Evolutionary conservation across 2,113 vertebrate genomes (phyloP), one percentile per base, ranked within the genome.

Genomic region (Conger conger): DNA sequence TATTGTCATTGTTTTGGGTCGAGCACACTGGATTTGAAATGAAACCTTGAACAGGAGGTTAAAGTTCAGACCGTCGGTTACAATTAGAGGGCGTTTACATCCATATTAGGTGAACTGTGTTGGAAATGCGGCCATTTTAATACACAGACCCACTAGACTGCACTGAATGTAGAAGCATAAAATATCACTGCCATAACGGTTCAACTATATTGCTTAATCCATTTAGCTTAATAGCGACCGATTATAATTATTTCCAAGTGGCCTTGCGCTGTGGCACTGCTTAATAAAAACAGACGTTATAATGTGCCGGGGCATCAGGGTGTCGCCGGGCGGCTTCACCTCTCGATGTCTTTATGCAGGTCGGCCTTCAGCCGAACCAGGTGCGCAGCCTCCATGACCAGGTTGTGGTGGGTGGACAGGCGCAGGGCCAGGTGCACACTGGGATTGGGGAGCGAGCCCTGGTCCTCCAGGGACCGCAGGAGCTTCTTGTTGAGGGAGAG

Each of bases 351-450:
- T 35, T 63, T 83, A 89, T 95, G 95, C 83, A 97, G 91, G n/a
- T 86, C 0, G 0, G 88, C 90, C 88, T 88, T 96, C 86, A 99
- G 94, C 2, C 37, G 92, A 0, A 88, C 87, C 45, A 99, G 93
- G 90, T 98, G 94, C 7, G 86, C 82, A 0, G 15, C 45, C 87
- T 99, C 98, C 68, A 85, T 92, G 1, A 5, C 33, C 2, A 90
- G 91, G 53, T 94, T 91, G 81, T 99, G 97, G n/a, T 89, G 3
- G 0, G 76, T 5, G 0, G 96, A 97, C 57, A 99, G 96, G 5
- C 97, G 96, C 42, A 99, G 93, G 3, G 95, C 97, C 88, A 99
- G 87, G 83, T 97, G 96, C 83, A 98, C 40, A 5, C 96, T 96
- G 85, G 98, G 98, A 89, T 98, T 98, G 4, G 96, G 92, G 7